Conservation (phyloP, 2,888 invertebrate species). For the Tachina grossa region DNA sequence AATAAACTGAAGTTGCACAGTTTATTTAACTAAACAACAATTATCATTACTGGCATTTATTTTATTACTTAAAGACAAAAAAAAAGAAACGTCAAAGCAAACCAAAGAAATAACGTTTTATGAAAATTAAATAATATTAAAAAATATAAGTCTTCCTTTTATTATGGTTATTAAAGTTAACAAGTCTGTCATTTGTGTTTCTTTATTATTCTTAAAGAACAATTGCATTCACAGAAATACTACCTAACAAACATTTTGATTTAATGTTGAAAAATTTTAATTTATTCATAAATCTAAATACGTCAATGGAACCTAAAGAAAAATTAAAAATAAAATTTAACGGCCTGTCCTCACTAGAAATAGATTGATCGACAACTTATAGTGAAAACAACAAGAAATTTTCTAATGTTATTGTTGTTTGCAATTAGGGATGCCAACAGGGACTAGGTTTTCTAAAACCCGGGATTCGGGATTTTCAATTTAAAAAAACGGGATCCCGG, state of each 20-base stretch:
- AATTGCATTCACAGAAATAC: slow-evolving; percentile 57
- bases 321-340: too few species aligned
- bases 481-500: too few species aligned
- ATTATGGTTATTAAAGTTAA: slow-evolving; percentile 50
- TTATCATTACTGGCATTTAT: slow-evolving; percentile 50
- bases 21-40: slow-evolving; percentile 32
- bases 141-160: slow-evolving; percentile 21
- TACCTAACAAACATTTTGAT: neutral
- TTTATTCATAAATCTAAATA: too few species aligned
- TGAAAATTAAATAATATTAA: slow-evolving; percentile 69
- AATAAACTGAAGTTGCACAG: slow-evolving; percentile 15
- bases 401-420: too few species aligned
- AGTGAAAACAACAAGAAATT: too few species aligned
- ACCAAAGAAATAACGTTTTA: slow-evolving; percentile 65
- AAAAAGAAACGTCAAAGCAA: slow-evolving; percentile 43
- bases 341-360: too few species aligned
- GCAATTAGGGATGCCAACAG: too few species aligned
- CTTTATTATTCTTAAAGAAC: slow-evolving; percentile 37
- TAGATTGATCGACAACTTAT: too few species aligned
- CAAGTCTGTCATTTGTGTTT: slow-evolving; percentile 32
- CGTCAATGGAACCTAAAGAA: too few species aligned
- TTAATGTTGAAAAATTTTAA: too few species aligned
- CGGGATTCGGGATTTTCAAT: too few species aligned
- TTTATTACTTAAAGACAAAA: slow-evolving; percentile 5
- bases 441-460: too few species aligned